phyloP scores from a whole-genome alignment of 2,888 invertebrate species.

The Plebejus melissa region DNA sequence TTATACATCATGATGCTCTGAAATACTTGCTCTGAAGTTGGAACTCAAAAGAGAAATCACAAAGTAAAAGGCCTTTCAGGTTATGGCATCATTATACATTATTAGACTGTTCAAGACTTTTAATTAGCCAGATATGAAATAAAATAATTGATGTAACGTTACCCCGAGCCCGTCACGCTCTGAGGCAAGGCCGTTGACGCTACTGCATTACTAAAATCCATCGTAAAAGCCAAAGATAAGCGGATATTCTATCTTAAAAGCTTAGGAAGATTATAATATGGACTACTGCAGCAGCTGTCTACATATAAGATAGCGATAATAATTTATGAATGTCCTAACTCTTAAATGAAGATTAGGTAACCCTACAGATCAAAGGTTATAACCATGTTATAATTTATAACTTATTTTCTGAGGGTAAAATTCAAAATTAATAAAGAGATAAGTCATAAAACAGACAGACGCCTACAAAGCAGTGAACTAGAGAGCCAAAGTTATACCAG shows the following conservation, averaged over 20 bases:
- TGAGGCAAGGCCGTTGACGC: conserved; percentile 53
- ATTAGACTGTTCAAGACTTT: conserved; percentile 22
- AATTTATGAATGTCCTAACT: too few species aligned
- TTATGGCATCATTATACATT: conserved; percentile 13
- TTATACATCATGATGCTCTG: not conserved
- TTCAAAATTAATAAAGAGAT: not conserved
- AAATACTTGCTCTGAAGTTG: not conserved
- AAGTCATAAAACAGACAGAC: too few species aligned
- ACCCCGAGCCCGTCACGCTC: conserved; percentile 60
- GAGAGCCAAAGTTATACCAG: not conserved
- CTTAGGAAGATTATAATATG: not conserved
- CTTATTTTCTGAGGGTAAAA: not conserved
- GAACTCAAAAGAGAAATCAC: not conserved
- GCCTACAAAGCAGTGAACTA: not conserved
- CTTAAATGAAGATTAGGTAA: too few species aligned
- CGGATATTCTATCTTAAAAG: conserved; percentile 2
- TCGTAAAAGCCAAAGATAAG: conserved; percentile 8
- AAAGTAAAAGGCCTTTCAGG: conserved; percentile 12
- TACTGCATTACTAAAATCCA: conserved; percentile 42
- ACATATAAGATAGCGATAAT: too few species aligned
- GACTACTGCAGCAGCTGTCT: too few species aligned
- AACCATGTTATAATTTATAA: too few species aligned
- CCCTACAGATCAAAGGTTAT: too few species aligned
- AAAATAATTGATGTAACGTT: conserved; percentile 64
- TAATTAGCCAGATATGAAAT: conserved; percentile 56